Evolutionary conservation across 2,797 vertebrate genomes (phyloP), one percentile per base, ranked within the genome.

Genomic region (Coregonus sp.): DNA sequence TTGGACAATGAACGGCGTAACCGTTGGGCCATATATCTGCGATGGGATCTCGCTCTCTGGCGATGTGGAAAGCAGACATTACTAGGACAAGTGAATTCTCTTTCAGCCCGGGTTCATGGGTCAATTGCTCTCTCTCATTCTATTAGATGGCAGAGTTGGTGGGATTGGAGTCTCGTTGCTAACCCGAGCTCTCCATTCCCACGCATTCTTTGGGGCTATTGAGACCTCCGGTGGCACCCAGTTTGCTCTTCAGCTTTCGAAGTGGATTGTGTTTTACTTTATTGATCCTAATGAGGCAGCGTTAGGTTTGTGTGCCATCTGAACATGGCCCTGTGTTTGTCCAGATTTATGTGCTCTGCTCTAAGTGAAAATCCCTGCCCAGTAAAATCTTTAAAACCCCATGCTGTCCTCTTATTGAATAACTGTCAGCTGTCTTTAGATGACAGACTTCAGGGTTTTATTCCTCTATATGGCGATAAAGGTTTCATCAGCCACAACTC

Each of bases 271-370:
- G 88, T 91, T 91, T 89, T 84, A 81, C 87, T 89, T 92, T 91
- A 94, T 93, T 93, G 93, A 94, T 94, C 90, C 86, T 87, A 91
- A 91, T 81, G 80, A 89, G 89, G 87, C 84, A 78, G 81, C 81
- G 75, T 89, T 91, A 90, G 59, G 20, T 63, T 63, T 63, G 59
- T 91, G 88, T 92, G 91, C 90, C 92, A 85, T 88, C 88, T 61
- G 82, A 86, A 78, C 82, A 86, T 84, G 86, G 68, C 80, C 81
- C 78, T 68, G 20, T 84, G 87, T 91, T 92, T 90, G 88, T 91
- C 80, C 75, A 86, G 91, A 93, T 93, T 92, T 92, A 90, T 89
- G 86, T 83, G 86, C 82, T 79, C 75, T 84, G 87, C 77, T 85
- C 87, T 83, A 80, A 81, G 83, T 84, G 85, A 89, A 90, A 91